phyloP scores from a whole-genome alignment of 64 coral and sea anemone species.

The Platygyra sinensis region DNA sequence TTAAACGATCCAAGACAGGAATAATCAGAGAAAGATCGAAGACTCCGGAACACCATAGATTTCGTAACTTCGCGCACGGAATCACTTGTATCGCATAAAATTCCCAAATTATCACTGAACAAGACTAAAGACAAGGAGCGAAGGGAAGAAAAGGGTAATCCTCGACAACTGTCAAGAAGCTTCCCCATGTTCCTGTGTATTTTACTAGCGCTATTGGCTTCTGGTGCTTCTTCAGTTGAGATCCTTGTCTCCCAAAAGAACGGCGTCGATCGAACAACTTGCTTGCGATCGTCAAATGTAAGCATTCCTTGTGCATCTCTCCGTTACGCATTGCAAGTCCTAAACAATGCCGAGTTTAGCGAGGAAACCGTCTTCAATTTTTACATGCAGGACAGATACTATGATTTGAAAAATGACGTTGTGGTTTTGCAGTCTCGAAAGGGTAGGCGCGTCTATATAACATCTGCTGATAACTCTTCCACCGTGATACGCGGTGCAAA shows the following conservation, averaged over 20 bases:
- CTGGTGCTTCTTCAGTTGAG: neutral
- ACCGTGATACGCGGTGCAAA: slow-evolving; percentile 14
- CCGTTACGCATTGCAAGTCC: slow-evolving; percentile 18
- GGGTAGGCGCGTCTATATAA: slow-evolving; percentile 10
- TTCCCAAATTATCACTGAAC: neutral
- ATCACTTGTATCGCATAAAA: neutral
- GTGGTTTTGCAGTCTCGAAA: slow-evolving; percentile 26
- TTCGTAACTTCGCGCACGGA: neutral
- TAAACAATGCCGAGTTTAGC: neutral
- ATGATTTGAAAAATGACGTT: slow-evolving; percentile 1
- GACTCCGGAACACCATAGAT: neutral
- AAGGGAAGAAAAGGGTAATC: no score
- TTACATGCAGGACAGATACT: slow-evolving; percentile 17
- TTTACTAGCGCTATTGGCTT: neutral
- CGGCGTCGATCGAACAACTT: neutral
- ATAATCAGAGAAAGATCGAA: neutral
- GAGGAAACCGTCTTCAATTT: slow-evolving; percentile 17
- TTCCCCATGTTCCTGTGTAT: neutral
- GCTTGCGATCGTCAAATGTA: neutral
- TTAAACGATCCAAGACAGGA: neutral
- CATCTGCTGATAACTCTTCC: neutral
- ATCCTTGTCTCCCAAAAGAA: neutral
- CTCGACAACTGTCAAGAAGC: neutral
- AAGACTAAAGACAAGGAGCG: no score
- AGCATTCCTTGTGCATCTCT: slow-evolving; percentile 23